Evolutionary conservation across 2,797 vertebrate genomes (phyloP), one percentile per base, ranked within the genome.

Genomic region (Mycteria americana): DNA sequence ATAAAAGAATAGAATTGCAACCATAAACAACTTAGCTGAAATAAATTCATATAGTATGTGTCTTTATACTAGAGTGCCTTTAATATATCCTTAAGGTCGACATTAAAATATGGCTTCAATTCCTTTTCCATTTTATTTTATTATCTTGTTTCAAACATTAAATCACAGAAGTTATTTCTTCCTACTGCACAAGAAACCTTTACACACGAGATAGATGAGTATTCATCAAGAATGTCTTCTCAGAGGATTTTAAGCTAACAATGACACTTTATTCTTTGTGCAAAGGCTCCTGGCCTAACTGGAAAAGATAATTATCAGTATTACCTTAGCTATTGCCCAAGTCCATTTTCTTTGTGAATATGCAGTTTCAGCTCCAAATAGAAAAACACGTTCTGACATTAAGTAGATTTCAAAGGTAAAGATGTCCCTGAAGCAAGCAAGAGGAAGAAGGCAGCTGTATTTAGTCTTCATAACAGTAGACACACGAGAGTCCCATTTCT

Each of bases 341-440:
- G 98, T 98, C 99, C 99, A 99, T 98, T 99, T 99, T 83, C 97
- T 98, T 93, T 99, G 99, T 69, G 98, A 98, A 93, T 98, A 98
- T 81, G 98, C 97, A 78, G 98, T 99, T 97, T 99, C 98, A 6
- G 98, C 98, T 82, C 99, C 99, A 87, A 99, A 99, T 6, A 98
- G 97, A 98, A 99, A 98, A 62, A 98, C 97, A 82, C 98, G 98
- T 96, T 99, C 99, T 33, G 98, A 98, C 96, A 98, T 98, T 97
- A 99, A 98, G 97, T 99, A 99, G 96, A 99, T 98, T 98, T 99
- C 99, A 97, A 99, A 99, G 54, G 99, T 98, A 97, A 99, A 99
- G 97, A 99, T 97, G 45, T 99, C 98, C 98, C 99, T 98, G 93
- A 37, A 97, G 89, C 64, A 97, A 81, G 56, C 22, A 97, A 27